Percentiles rank a stretch among this genome's conserved stretches.
Evolutionary conservation across 2,797 vertebrate species (phyloP).

Genomic region (Manis crassicaudata): DNA sequence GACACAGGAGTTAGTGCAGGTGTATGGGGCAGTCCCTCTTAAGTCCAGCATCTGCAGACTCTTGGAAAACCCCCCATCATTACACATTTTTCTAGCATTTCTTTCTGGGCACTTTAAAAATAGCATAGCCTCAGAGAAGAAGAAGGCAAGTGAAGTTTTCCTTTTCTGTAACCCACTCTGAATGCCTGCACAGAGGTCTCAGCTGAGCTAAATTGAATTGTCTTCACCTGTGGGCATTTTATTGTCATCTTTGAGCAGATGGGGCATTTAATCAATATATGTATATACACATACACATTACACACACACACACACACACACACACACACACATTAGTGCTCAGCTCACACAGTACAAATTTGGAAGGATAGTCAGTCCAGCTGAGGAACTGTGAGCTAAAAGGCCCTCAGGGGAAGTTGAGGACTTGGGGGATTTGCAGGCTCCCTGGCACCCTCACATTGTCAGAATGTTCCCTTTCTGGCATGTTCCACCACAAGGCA

Average conservation of each 20-base stretch:
- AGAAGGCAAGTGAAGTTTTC: not conserved
- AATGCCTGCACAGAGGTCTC: not conserved
- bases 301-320: not conserved
- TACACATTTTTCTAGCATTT: not conserved
- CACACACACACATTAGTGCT: not conserved
- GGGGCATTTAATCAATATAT: not conserved
- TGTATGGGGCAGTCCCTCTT: not conserved
- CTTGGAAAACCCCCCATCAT: not conserved
- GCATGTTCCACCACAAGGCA: not conserved
- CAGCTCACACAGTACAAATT: no score
- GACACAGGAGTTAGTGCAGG: rapidly evolving
- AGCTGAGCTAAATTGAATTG: not conserved
- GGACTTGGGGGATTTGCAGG: not conserved
- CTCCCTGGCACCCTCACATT: not conserved
- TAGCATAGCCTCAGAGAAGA: not conserved
- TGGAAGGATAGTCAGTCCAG: not conserved
- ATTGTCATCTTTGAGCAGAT: not conserved
- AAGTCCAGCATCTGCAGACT: not conserved
- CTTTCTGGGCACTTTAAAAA: not conserved
- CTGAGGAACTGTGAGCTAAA: not conserved
- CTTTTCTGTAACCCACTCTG: not conserved
- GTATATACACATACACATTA: no score
- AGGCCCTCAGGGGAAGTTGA: not conserved
- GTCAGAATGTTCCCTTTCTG: not conserved
- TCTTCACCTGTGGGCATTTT: not conserved